Base-by-base conservation (phyloP, 2,888 invertebrate species). In the Erebia palarica region DNA sequence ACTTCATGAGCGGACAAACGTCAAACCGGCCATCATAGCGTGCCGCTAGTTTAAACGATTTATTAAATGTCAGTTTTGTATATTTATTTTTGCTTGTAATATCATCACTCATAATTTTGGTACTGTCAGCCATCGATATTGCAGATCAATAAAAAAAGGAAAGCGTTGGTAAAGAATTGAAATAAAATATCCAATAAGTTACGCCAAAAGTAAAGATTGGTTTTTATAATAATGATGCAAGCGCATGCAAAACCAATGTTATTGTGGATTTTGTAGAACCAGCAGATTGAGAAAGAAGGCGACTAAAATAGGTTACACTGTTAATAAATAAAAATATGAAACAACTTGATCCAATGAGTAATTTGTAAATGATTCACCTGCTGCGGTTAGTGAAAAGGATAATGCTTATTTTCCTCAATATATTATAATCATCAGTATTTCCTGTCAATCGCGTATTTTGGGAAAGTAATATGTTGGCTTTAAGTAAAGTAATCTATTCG, bases 211-310 rank as follows among this genome's bases (percentile, higher is more conserved):
- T 44, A 11, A 16, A 61, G 44, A 61, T 44, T 44, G 4, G 61
- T 49, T 49, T 63, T 63, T 49, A 18, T 16, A 42, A 10, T n/a
- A 18, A 47, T 63, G 21, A 63, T 18, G 49, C 63, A 49, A 63
- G 13, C 18, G 11, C 13, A 18, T 47, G 47, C 63, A 49, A 63
- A 63, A 63, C 49, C 49, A 63, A 21, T 61, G 36, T 36, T 7
- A 36, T 36, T 36, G 36, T 42, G 16, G 5, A 44, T n/a, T 36
- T 36, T 3, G 11, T 47, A 11, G 47, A 47, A 47, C 57, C 57
- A 21, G 18, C 8, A 21, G 63, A 63, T 63, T 63, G 63, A 21
- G 63, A 63, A 63, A 63, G 47, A 21, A 63, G 44, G 10, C 18
- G 18, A 18, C 13, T 13, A 3, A 61, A 61, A 61, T 44, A 60